Base-by-base conservation (phyloP, 2,888 invertebrate genomes). In the Axea sp. region DNA sequence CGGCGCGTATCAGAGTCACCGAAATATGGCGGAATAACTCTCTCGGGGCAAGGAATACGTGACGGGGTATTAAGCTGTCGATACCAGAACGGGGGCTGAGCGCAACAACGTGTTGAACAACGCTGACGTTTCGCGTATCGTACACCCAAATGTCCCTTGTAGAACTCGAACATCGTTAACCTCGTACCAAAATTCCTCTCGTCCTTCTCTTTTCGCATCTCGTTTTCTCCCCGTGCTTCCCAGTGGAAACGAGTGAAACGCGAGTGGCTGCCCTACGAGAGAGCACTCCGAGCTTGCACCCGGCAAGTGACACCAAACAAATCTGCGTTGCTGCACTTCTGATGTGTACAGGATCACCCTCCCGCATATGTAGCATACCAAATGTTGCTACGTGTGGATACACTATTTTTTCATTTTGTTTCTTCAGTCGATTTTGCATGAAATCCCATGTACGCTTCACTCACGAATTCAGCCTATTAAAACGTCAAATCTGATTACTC, bases 221-320 rank as follows among this genome's bases (percentile, higher is more conserved):
- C 76, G 65, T 64, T 62, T 47, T 57, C 60, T 67, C 67, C 30
- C 67, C 45, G 41, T 33, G 33, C 47, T 35, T 28, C 49, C 72
- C 72, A 8, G 39, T 68, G 65, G 74, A 76, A 77, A 76, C 75
- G 76, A 74, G 68, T 60, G 65, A 67, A 77, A 73, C 75, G 72
- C 68, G 76, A 59, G 35, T 72, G 68, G 64, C 72, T 69, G 59
- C 62, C 71, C 73, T 73, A 69, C 65, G 67, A 76, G 67, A 77
- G 76, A 74, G 73, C 76, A 77, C 78, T 75, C 73, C 68, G 67
- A 41, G 53, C 72, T 47, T 73, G 76, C 76, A 62, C 68, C 78
- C 68, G 85, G 86, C 86, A 86, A 85, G 81, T 86, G 86, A 86
- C 86, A 84, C 82, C 82, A 80, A 85, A 85, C 85, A 85, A 86